Evolutionary conservation across 2,888 invertebrate species (phyloP).

Genomic region (Sminthurinus aureus): DNA sequence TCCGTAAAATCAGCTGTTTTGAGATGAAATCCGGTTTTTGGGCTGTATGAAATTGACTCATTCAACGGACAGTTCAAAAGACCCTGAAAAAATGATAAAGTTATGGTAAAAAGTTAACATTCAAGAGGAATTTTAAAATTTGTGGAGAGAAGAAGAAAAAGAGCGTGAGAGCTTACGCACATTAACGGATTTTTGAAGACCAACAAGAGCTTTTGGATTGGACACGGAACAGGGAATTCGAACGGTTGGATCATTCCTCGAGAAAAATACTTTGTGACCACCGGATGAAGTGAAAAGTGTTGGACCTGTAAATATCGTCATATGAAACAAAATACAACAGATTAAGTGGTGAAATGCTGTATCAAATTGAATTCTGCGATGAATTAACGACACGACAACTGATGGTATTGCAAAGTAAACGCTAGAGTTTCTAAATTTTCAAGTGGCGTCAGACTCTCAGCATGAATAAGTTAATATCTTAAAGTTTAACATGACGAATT

Average conservation of each 20-base stretch:
- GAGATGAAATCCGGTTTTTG: slow-evolving; percentile 51
- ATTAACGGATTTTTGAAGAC: slow-evolving; percentile 54
- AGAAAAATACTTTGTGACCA: slow-evolving; percentile 48
- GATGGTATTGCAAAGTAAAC: too few relatives aligned
- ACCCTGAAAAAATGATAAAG: slow-evolving; percentile 45
- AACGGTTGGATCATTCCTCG: slow-evolving; percentile 43
- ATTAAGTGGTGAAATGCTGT: too few relatives aligned
- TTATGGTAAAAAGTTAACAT: too few relatives aligned
- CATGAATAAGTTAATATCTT: too few relatives aligned
- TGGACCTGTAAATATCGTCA: slow-evolving; percentile 45
- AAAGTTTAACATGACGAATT: too few relatives aligned
- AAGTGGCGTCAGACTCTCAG: too few relatives aligned
- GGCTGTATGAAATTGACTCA: slow-evolving; percentile 55
- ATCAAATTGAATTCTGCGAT: slow-evolving; percentile 3
- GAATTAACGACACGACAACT: too few relatives aligned
- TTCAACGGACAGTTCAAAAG: slow-evolving; percentile 54
- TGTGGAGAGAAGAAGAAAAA: background rate
- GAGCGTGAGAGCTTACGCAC: slow-evolving; percentile 33
- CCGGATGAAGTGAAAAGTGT: slow-evolving; percentile 49
- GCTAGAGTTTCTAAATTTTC: too few relatives aligned
- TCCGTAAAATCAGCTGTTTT: slow-evolving; percentile 46
- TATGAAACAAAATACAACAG: background rate
- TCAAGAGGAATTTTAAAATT: background rate
- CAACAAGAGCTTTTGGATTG: slow-evolving; percentile 51
- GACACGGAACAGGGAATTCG: slow-evolving; percentile 54